phyloP scores from a whole-genome alignment of 2,888 invertebrate species.

The Callyntrura guangdongensis region DNA sequence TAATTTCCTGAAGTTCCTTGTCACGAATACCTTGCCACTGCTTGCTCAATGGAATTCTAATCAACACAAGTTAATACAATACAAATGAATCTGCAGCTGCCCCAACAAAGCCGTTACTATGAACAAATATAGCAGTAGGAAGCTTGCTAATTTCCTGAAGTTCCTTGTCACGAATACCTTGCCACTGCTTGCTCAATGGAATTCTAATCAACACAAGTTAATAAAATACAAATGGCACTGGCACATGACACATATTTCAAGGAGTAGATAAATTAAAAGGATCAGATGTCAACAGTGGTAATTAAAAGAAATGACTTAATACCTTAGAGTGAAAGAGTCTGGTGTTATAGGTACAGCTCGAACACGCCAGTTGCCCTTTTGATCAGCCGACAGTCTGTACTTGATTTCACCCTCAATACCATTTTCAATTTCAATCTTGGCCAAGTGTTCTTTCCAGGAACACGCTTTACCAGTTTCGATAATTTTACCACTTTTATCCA shows the following conservation, averaged over 20 bases:
- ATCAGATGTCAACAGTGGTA: no score
- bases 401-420: conserved; percentile 89
- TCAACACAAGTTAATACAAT: no score
- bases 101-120: conserved; percentile 95
- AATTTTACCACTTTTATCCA: conserved; percentile 93
- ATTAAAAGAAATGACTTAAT: not conserved
- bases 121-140: conserved; percentile 93
- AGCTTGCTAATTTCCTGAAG: conserved; percentile 91
- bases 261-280: no score
- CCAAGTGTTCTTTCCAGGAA: conserved; percentile 97
- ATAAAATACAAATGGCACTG: no score
- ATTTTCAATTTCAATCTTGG: conserved; percentile 92
- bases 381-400: conserved; percentile 91
- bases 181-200: conserved; percentile 93
- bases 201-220: no score
- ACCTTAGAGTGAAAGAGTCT: conserved; percentile 85
- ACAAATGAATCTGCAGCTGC: conserved; percentile 89
- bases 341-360: conserved; percentile 92
- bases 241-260: no score
- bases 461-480: conserved; percentile 88
- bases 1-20: conserved; percentile 89
- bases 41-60: conserved; percentile 91
- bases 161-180: conserved; percentile 92
- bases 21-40: conserved; percentile 95
- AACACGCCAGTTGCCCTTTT: conserved; percentile 91